These are phyloP conservation scores for Puma concolor DNA, from an alignment of 2,113 vertebrate genomes.

Conservation along the genomic window DNA sequence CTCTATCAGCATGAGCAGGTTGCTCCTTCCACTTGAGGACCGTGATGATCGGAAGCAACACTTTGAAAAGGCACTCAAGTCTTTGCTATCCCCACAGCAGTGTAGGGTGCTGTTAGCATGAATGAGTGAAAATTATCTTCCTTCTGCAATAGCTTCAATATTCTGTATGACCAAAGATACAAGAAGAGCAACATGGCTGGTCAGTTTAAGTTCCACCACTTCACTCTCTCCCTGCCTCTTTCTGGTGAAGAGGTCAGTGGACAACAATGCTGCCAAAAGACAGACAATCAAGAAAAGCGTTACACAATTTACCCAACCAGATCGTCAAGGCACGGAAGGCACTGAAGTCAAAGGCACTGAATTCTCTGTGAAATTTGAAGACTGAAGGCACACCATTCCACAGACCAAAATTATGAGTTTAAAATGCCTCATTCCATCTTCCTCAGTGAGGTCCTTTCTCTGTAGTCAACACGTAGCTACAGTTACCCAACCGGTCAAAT, in stretches of 20 bases:
- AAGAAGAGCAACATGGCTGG: background rate
- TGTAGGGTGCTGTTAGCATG: background rate
- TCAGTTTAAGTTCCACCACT: background rate
- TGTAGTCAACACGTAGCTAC: background rate
- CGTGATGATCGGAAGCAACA: background rate
- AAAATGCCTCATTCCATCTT: constrained; percentile 1
- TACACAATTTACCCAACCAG: background rate
- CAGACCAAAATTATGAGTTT: background rate
- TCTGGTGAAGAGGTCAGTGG: background rate
- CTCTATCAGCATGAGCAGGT: background rate
- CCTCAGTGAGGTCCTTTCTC: background rate
- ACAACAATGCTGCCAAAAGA: background rate
- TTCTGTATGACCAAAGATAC: background rate
- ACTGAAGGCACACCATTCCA: background rate
- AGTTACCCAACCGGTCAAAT: background rate
- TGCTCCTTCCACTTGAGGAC: background rate
- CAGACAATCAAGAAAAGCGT: background rate
- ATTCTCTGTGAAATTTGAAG: background rate
- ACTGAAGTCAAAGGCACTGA: background rate
- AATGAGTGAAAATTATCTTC: constrained; percentile 5
- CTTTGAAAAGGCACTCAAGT: background rate
- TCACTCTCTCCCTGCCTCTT: background rate
- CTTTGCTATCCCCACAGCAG: background rate
- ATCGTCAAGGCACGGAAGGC: background rate
- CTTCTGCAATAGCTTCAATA: background rate